Evolutionary conservation across 1,140 invertebrate species (phyloP).

Genomic region (Oscheius sp.): DNA sequence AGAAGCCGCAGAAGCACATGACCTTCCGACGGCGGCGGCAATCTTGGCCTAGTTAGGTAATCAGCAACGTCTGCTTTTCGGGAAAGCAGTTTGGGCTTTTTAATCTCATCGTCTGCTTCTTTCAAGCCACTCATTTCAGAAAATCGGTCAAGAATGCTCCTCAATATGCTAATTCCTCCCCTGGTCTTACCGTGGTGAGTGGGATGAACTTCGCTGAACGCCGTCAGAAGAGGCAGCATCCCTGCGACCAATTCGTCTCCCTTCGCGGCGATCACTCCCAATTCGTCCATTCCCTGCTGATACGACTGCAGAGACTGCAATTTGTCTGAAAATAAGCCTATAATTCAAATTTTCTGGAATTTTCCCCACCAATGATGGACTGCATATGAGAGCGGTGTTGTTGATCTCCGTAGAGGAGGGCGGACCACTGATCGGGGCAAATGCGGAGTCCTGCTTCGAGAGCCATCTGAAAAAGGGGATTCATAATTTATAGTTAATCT

Average conservation of each 20-base stretch:
- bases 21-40: no score
- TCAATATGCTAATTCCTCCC: no score
- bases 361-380: conserved; percentile 77
- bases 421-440: conserved; percentile 96
- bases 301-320: conserved; percentile 18
- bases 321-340: conserved; percentile 24
- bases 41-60: no score
- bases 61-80: no score
- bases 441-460: conserved; percentile 93
- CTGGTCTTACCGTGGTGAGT: conserved; percentile 1
- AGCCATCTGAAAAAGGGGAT: conserved; percentile 79
- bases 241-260: background rate
- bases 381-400: conserved; percentile 97
- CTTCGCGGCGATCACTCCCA: background rate
- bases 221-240: conserved; percentile 1
- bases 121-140: no score
- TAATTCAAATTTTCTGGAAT: background rate
- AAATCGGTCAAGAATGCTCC: no score
- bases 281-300: conserved; percentile 25
- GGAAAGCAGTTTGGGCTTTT: no score
- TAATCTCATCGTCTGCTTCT: no score
- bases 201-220: background rate
- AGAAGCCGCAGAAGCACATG: no score
- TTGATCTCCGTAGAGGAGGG: conserved; percentile 88
- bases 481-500: no score